phyloP scores from a whole-genome alignment of 1,140 invertebrate genomes.

The Bradysia coprophila region DNA sequence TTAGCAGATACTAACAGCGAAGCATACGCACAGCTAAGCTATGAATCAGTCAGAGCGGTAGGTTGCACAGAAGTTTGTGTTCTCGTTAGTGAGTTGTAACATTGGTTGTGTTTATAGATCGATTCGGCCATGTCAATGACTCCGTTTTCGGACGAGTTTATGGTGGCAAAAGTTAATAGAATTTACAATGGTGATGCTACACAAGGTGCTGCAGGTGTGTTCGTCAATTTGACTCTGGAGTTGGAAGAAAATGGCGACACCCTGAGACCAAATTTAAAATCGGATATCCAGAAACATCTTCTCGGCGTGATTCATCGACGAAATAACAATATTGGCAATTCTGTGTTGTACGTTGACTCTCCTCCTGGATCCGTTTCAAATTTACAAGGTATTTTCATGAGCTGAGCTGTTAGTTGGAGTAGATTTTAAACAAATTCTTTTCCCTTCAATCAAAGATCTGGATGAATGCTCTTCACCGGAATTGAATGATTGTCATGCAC shows the following conservation, averaged over 20 bases:
- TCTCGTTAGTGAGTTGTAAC: not conserved
- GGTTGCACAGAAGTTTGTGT: conserved; percentile 21
- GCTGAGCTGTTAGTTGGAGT: too few species aligned
- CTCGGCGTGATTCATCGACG: conserved; percentile 62
- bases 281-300: conserved; percentile 63
- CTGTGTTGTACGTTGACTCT: conserved; percentile 63
- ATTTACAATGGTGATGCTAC: conserved; percentile 54
- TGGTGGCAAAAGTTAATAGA: conserved; percentile 59
- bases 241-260: conserved; percentile 48
- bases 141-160: conserved; percentile 66
- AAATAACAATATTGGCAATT: conserved; percentile 72
- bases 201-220: conserved; percentile 47
- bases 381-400: conserved; percentile 32
- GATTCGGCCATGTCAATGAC: conserved; percentile 82
- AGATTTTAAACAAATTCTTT: conserved; percentile 3
- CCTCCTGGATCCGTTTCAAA: conserved; percentile 54
- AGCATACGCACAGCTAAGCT: conserved; percentile 61
- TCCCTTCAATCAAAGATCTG: conserved; percentile 41
- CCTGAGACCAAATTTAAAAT: conserved; percentile 39
- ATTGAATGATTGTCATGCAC: conserved; percentile 77
- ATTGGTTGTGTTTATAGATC: conserved; percentile 34
- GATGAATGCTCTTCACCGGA: conserved; percentile 75
- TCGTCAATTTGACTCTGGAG: conserved; percentile 61
- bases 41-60: conserved; percentile 67
- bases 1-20: conserved; percentile 57